phyloP scores from a whole-genome alignment of 2,797 vertebrate genomes.

The Macropus fuliginosus region DNA sequence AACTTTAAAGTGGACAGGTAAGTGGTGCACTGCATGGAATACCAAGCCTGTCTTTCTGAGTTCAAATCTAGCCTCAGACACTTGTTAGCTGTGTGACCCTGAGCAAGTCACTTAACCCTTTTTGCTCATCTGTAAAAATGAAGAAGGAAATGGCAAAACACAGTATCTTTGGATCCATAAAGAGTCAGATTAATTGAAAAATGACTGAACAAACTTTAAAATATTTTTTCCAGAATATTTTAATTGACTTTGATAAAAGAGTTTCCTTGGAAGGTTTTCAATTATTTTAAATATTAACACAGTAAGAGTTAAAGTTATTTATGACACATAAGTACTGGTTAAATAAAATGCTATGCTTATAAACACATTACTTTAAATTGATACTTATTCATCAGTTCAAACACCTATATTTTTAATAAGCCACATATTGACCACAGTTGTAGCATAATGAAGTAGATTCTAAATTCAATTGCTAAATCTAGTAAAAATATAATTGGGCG shows the following conservation, averaged over 20 bases:
- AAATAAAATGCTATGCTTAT: conserved; percentile 44
- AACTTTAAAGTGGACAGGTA: not conserved
- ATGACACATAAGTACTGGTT: conserved; percentile 29
- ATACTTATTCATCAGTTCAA: conserved; percentile 34
- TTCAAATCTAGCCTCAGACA: not conserved
- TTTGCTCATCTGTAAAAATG: not conserved
- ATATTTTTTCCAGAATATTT: conserved; percentile 37
- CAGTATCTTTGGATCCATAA: not conserved
- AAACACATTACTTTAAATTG: conserved; percentile 36
- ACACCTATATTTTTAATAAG: conserved; percentile 42
- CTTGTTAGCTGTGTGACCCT: not conserved
- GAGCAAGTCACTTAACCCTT: not conserved
- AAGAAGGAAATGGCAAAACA: not conserved
- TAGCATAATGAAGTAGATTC: conserved; percentile 32
- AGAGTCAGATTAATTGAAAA: no score
- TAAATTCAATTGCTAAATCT: conserved; percentile 23
- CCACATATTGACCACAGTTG: conserved; percentile 14
- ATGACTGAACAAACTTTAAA: not conserved
- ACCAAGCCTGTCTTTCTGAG: not conserved
- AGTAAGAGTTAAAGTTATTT: conserved; percentile 5
- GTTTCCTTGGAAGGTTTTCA: conserved; percentile 25
- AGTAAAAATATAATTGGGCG: conserved; percentile 33
- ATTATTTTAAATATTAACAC: conserved; percentile 14
- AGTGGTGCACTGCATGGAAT: not conserved
- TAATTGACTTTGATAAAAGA: conserved; percentile 49